phyloP scores from a whole-genome alignment of 2,888 invertebrate genomes.

The Trissonchulus sp. region DNA sequence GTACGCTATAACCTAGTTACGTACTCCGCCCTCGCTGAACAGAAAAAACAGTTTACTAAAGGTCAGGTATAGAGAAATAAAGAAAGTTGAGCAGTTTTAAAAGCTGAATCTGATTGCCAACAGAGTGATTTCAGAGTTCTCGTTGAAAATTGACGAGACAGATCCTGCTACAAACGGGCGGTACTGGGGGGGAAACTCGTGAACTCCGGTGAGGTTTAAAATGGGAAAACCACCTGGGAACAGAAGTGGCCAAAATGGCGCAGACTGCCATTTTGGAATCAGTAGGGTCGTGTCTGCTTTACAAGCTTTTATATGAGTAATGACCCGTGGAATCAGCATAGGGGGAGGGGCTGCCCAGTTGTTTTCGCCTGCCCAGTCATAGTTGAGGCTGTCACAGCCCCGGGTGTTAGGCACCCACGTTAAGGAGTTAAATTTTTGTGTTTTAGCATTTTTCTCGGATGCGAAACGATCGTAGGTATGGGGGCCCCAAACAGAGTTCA shows the following conservation, averaged over 20 bases:
- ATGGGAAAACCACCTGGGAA: no score
- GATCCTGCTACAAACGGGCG: no score
- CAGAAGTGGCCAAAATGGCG: conserved; percentile 1
- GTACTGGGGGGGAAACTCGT: no score
- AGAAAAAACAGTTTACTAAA: no score
- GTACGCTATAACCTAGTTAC: no score
- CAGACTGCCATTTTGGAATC: background rate
- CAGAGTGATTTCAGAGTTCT: no score
- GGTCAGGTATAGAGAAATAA: no score
- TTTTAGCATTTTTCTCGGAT: background rate
- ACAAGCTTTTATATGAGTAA: background rate
- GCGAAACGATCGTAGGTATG: background rate
- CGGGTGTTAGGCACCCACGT: background rate
- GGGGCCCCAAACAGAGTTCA: background rate
- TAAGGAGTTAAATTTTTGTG: background rate
- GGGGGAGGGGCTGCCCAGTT: conserved; percentile 5
- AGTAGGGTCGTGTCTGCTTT: background rate
- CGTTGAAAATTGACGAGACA: no score
- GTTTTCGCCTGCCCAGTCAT: background rate
- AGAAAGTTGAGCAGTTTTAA: no score
- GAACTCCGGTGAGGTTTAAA: no score
- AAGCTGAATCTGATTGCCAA: no score
- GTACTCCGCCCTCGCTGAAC: no score
- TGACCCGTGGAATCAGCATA: background rate
- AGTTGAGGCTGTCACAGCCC: background rate